Percentiles rank a stretch among this genome's conserved stretches.
Conservation (phyloP, 2,888 invertebrate genomes). For the Tipula lateralis region DNA sequence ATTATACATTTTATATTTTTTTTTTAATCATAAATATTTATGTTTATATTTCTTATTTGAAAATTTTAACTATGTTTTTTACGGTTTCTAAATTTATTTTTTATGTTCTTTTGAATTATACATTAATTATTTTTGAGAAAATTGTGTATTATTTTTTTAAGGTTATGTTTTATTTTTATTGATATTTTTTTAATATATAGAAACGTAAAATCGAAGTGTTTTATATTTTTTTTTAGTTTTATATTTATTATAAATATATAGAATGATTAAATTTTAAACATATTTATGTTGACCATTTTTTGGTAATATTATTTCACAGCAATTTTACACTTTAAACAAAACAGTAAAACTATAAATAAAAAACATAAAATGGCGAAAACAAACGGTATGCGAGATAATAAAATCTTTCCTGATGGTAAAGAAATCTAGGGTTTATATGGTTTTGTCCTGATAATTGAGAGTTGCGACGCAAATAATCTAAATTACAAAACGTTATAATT, state of each 20-base stretch:
- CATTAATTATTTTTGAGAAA: slow-evolving; percentile 12
- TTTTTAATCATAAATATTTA: neutral
- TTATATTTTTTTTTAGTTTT: neutral
- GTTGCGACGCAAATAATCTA: too few relatives aligned
- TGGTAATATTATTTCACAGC: neutral
- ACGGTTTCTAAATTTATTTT: neutral
- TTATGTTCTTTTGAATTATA: neutral
- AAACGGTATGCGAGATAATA: neutral
- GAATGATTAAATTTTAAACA: neutral
- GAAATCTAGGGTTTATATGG: too few relatives aligned
- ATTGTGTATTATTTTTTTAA: neutral
- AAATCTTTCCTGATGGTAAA: too few relatives aligned
- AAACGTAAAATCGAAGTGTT: slow-evolving; percentile 13
- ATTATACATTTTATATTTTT: slow-evolving; percentile 14
- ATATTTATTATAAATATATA: slow-evolving; percentile 14
- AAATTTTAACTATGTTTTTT: slow-evolving; percentile 7
- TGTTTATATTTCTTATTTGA: neutral
- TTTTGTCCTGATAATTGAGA: too few relatives aligned
- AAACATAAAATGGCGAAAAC: neutral
- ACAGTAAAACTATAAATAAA: neutral
- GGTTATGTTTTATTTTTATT: neutral
- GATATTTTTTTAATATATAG: neutral
- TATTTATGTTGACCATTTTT: neutral
- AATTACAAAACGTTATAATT: too few relatives aligned
- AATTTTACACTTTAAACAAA: neutral